Conservation (phyloP, 2,797 vertebrate species). For the Thunnus albacares region DNA sequence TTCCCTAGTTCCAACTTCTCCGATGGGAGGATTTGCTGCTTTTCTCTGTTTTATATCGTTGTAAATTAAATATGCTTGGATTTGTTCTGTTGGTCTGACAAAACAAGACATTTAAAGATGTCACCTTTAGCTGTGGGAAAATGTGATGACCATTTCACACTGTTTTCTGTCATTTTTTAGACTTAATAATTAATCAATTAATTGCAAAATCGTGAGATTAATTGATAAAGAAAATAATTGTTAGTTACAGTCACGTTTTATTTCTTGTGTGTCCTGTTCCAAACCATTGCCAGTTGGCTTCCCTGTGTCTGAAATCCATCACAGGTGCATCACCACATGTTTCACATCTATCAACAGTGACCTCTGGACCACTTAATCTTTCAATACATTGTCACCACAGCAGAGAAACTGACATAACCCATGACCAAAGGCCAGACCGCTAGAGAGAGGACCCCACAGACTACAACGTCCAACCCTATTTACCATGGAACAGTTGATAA, state of each 20-base stretch:
- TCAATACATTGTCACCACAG: constrained; percentile 58
- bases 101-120: neutral
- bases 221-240: neutral
- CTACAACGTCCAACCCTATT: constrained; percentile 12
- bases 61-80: neutral
- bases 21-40: neutral
- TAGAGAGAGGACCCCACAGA: neutral
- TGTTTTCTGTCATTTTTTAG: neutral
- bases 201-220: neutral
- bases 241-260: neutral
- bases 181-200: neutral
- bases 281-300: neutral
- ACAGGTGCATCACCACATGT: neutral
- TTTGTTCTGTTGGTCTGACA: too few species aligned
- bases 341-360: constrained; percentile 58
- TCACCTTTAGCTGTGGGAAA: neutral
- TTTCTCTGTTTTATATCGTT: neutral
- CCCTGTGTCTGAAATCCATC: constrained; percentile 13
- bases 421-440: constrained; percentile 57
- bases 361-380: constrained; percentile 72
- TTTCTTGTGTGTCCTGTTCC: neutral
- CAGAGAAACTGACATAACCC: constrained; percentile 55
- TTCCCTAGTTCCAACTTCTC: neutral
- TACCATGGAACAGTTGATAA: constrained; percentile 14
- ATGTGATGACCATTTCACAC: too few species aligned